These are phyloP conservation scores for Apodemia arnacis DNA, from an alignment of 2,888 invertebrate species.

Conservation along the genomic window DNA sequence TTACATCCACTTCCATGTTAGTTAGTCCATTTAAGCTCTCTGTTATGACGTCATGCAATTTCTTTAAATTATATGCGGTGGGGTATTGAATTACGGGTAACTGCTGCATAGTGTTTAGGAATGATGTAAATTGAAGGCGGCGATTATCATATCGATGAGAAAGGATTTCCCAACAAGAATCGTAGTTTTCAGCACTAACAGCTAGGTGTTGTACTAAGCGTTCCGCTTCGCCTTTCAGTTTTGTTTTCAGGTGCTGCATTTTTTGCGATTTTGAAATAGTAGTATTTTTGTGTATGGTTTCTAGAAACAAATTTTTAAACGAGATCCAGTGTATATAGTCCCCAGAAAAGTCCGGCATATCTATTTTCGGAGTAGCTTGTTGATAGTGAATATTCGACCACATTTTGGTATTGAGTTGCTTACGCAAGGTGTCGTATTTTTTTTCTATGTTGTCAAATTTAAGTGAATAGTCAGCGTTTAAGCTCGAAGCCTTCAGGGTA, in stretches of 20 bases:
- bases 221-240: background rate
- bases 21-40: slow-evolving; percentile 46
- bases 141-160: slow-evolving; percentile 47
- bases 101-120: background rate
- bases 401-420: background rate
- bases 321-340: background rate
- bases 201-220: slow-evolving; percentile 38
- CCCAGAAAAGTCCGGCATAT: background rate
- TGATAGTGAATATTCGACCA: background rate
- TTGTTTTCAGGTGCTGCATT: background rate
- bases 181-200: slow-evolving; percentile 51
- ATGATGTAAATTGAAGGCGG: slow-evolving; percentile 6
- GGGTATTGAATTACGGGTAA: slow-evolving; percentile 1
- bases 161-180: slow-evolving; percentile 52
- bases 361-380: background rate
- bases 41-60: background rate
- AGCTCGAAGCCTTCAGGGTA: background rate
- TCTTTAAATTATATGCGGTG: background rate
- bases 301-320: background rate
- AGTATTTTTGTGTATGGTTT: background rate
- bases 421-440: background rate
- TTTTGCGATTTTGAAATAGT: background rate
- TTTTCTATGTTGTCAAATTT: background rate
- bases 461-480: background rate
- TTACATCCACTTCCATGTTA: slow-evolving; percentile 33